Evolutionary conservation across 2,888 invertebrate genomes (phyloP), one percentile per base, ranked within the genome.

Genomic region (Drosophila quinaria): DNA sequence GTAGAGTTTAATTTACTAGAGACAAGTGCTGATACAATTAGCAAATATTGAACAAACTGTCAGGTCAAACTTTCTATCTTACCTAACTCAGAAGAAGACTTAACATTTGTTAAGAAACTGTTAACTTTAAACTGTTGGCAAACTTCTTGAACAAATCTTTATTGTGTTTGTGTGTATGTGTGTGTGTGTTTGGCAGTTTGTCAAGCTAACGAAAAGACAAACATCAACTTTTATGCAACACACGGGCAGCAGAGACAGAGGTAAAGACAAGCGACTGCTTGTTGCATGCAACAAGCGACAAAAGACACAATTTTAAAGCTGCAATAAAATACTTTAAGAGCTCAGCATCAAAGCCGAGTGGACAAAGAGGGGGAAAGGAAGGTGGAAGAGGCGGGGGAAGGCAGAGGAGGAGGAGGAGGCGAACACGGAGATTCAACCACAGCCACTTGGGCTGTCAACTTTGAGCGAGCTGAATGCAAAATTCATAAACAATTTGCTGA

Each of bases 401-500:
- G 31, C 2, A 31, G 17, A 1, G 10, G 2, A 11, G 37, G 15
- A 10, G 11, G 15, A 25, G 4, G 15, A 39, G 31, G 17, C n/a
- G n/a, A n/a, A n/a, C n/a, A n/a, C n/a, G 39, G 49, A 15, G 50
- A 39, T 55, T 55, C n/a, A 19, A 31, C 55, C 37, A 47, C 42
- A 61, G 67, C 67, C 78, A 82, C 89, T 88, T 82, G 64, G 46
- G 66, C 59, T 59, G 61, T 56, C 66, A 65, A 68, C 72, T 68
- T 61, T 52, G 54, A 70, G 55, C 44, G 51, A 66, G 58, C 65
- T 62, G 49, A 69, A 66, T 68, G 66, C 52, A 74, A 65, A 75
- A 83, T 79, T 79, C 70, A 72, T 71, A 89, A 56, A 80, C 71
- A 78, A 80, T 81, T 83, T 83, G 73, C 83, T 59, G 72, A 61